These are phyloP conservation scores for Adelosebastes latens DNA, from an alignment of 2,797 vertebrate species.

Conservation along the genomic window DNA sequence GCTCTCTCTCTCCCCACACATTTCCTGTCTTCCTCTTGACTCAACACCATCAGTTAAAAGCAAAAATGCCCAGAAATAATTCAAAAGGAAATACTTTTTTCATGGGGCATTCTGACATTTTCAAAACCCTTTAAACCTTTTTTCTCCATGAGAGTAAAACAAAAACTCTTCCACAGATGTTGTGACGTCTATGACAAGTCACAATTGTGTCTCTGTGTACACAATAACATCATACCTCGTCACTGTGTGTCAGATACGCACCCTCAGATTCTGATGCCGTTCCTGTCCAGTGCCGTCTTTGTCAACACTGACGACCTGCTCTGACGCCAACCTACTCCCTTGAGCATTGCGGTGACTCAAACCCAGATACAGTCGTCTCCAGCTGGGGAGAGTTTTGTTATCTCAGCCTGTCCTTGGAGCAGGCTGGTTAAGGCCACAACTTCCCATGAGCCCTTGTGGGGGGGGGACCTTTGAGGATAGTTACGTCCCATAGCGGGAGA, in stretches of 20 bases:
- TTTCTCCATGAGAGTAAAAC: not conserved
- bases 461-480: not conserved
- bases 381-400: constrained; percentile 38
- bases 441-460: constrained; percentile 20
- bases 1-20: not conserved
- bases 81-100: not conserved
- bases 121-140: not conserved
- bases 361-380: constrained; percentile 13
- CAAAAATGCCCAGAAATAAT: not conserved
- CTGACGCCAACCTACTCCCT: constrained; percentile 13
- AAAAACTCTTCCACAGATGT: not conserved
- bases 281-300: constrained; percentile 7
- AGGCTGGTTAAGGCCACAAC: constrained; percentile 19
- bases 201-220: not conserved
- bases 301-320: constrained; percentile 1
- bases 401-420: constrained; percentile 23
- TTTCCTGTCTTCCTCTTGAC: not conserved
- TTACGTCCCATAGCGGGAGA: constrained; percentile 1
- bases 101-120: not conserved
- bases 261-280: constrained; percentile 16
- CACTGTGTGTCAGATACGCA: constrained; percentile 24
- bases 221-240: constrained; percentile 3
- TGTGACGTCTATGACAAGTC: constrained; percentile 4
- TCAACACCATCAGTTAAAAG: not conserved
- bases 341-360: constrained; percentile 47